phyloP scores from a whole-genome alignment of 2,888 invertebrate species.

The Seira ritae region DNA sequence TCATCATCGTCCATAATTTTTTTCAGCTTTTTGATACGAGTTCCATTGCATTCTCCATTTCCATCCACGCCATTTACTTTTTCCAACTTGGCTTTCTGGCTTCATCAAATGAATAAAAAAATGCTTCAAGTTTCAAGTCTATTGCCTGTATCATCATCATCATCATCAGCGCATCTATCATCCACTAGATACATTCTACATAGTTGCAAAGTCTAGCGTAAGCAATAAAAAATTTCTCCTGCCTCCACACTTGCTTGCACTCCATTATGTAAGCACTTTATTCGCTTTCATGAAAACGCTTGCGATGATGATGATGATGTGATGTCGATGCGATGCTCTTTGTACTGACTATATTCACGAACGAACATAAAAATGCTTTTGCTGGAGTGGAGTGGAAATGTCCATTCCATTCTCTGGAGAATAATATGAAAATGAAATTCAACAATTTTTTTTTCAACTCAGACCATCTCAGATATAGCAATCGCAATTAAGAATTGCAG shows the following conservation, averaged over 20 bases:
- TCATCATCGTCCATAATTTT: neutral
- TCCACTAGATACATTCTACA: no score
- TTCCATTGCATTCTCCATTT: neutral
- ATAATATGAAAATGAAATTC: no score
- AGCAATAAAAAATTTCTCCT: conserved; percentile 9
- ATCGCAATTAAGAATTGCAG: no score
- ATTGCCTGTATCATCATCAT: no score
- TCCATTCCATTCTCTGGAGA: no score
- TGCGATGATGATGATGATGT: neutral
- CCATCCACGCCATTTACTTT: neutral
- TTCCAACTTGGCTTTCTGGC: neutral
- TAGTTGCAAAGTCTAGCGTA: conserved; percentile 15
- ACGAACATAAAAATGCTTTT: neutral
- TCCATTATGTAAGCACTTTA: conserved; percentile 12
- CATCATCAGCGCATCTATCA: no score
- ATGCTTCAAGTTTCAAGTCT: no score
- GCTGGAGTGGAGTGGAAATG: conserved; percentile 1
- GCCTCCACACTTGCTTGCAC: conserved; percentile 23
- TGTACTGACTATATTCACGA: neutral
- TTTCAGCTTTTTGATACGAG: neutral
- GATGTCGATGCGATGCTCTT: no score
- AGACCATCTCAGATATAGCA: no score
- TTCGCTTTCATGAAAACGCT: neutral
- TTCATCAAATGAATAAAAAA: neutral
- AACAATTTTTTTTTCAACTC: no score